Percentiles rank a stretch among this genome's conserved stretches.
phyloP scores from a whole-genome alignment of 1,140 invertebrate species.

The Drosophila trapezifrons region DNA sequence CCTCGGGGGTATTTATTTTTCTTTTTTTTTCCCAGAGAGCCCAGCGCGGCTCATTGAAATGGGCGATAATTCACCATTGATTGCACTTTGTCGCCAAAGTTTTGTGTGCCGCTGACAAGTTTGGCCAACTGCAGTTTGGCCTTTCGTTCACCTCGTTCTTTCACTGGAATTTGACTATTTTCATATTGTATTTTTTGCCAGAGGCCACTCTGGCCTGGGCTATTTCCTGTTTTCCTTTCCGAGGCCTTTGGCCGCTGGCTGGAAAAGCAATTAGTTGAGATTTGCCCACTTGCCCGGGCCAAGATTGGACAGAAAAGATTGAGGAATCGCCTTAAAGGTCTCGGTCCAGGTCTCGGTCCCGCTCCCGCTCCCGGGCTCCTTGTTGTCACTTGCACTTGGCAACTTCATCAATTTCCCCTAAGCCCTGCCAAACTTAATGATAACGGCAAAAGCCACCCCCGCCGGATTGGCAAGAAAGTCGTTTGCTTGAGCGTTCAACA shows the following conservation, averaged over 20 bases:
- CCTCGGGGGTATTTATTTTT: conserved; percentile 6
- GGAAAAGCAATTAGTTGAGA: conserved; percentile 76
- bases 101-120: conserved; percentile 75
- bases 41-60: conserved; percentile 75
- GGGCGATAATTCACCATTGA: conserved; percentile 82
- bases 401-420: conserved; percentile 78
- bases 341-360: not conserved
- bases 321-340: conserved; percentile 47
- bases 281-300: conserved; percentile 29
- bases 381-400: conserved; percentile 76
- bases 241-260: conserved; percentile 29
- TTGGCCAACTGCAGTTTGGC: conserved; percentile 77
- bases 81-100: conserved; percentile 81
- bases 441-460: conserved; percentile 40
- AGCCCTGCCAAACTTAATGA: conserved; percentile 53
- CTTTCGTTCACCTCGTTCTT: conserved; percentile 39
- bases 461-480: conserved; percentile 23
- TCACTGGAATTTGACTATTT: conserved; percentile 58
- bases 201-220: conserved; percentile 1
- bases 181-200: conserved; percentile 49
- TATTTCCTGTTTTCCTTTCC: conserved; percentile 39
- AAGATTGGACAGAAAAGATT: conserved; percentile 37
- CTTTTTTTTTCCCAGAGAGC: not conserved
- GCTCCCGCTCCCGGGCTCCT: conserved; percentile 14
- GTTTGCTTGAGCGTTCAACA: conserved; percentile 22